These are phyloP conservation scores for Poeciliopsis prolifica DNA, from an alignment of 2,113 vertebrate species.

Conservation along the genomic window DNA sequence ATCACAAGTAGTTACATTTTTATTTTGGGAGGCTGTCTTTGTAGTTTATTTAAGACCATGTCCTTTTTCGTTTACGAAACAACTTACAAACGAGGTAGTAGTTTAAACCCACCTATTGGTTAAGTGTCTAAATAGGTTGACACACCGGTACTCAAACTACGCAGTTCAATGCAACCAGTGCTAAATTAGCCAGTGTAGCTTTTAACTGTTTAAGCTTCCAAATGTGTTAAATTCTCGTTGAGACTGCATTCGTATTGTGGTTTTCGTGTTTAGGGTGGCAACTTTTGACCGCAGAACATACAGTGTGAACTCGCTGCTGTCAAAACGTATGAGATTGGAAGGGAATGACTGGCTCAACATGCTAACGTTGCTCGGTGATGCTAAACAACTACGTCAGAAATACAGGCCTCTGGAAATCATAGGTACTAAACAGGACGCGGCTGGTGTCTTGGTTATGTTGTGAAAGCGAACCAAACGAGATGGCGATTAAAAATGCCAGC, in stretches of 20 bases:
- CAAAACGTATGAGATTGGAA: constrained; percentile 40
- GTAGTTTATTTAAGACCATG: background rate
- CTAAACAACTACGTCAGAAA: constrained; percentile 74
- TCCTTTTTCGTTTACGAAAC: background rate
- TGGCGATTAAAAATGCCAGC: constrained; percentile 9
- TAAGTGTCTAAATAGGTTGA: constrained; percentile 52
- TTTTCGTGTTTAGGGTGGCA: background rate
- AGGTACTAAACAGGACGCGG: constrained; percentile 24
- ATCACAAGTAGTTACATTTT: constrained; percentile 32
- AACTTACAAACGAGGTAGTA: constrained; percentile 10
- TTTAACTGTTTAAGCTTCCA: constrained; percentile 11
- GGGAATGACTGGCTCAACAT: constrained; percentile 62
- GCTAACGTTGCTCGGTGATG: constrained; percentile 59
- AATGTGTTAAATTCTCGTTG: background rate
- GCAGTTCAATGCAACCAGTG: constrained; percentile 70
- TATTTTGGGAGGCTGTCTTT: background rate
- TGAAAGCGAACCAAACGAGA: constrained; percentile 3
- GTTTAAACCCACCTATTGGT: constrained; percentile 14
- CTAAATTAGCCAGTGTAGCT: constrained; percentile 63
- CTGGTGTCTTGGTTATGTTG: constrained; percentile 9
- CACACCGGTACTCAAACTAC: constrained; percentile 74
- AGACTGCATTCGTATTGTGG: background rate
- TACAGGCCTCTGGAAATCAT: constrained; percentile 66
- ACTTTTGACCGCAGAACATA: background rate
- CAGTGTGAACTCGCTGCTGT: constrained; percentile 34